These are phyloP conservation scores for Lottia scabra DNA, from an alignment of 2,888 invertebrate genomes.

Conservation along the genomic window DNA sequence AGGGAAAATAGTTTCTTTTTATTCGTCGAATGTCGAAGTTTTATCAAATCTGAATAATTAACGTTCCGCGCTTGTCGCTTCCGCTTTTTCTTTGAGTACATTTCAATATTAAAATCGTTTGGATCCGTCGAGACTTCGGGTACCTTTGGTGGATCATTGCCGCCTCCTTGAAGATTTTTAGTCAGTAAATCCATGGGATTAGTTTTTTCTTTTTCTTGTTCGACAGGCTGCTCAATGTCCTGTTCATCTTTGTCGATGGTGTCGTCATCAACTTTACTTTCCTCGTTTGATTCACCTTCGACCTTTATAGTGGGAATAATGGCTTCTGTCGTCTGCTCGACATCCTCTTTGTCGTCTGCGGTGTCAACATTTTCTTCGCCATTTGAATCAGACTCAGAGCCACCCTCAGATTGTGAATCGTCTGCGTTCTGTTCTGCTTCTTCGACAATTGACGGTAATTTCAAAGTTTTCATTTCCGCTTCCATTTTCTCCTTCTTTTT, in stretches of 20 bases:
- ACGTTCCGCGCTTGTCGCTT: not conserved
- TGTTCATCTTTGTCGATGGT: not conserved
- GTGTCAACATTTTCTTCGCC: not conserved
- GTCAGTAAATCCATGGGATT: not conserved
- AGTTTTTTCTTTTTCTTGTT: too few relatives aligned
- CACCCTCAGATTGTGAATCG: not conserved
- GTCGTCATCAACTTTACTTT: not conserved
- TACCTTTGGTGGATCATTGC: not conserved
- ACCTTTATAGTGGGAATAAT: too few relatives aligned
- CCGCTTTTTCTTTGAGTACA: not conserved
- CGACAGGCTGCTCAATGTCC: not conserved
- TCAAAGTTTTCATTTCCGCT: not conserved
- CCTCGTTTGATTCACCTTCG: not conserved
- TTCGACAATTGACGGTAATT: not conserved
- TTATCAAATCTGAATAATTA: not conserved
- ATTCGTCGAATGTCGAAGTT: not conserved
- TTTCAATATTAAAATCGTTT: not conserved
- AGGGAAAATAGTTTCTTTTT: not conserved
- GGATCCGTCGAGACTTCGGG: too few relatives aligned
- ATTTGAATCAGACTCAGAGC: not conserved
- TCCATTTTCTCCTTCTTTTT: not conserved
- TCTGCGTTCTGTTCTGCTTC: not conserved
- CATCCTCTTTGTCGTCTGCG: not conserved
- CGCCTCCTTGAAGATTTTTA: not conserved
- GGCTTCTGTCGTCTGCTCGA: too few relatives aligned